These are phyloP conservation scores for Palloptera scutellata DNA, from an alignment of 2,888 invertebrate species.

Conservation along the genomic window DNA sequence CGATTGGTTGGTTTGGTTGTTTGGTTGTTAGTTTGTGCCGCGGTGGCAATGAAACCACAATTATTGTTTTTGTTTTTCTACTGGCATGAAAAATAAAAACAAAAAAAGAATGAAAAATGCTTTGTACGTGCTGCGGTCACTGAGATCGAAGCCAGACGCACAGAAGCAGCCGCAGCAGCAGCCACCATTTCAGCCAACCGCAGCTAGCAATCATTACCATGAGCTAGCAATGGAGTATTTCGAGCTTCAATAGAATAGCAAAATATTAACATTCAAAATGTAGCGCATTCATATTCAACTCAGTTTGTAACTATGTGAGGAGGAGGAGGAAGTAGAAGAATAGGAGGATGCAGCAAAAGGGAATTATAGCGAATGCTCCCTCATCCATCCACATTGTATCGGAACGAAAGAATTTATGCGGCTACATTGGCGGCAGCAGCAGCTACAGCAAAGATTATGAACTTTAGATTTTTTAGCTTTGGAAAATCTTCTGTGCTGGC, in stretches of 20 bases:
- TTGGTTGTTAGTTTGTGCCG: background rate
- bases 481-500: constrained; percentile 22
- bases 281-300: background rate
- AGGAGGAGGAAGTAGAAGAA: background rate
- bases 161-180: constrained; percentile 28
- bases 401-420: background rate
- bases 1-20: constrained; percentile 13
- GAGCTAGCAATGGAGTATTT: background rate
- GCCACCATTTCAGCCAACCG: background rate
- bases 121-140: constrained; percentile 53
- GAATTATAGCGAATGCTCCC: background rate
- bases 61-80: constrained; percentile 42
- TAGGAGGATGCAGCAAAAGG: background rate
- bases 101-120: background rate
- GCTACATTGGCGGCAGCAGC: background rate
- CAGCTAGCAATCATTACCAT: constrained; percentile 4
- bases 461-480: constrained; percentile 44
- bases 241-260: background rate
- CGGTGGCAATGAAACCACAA: constrained; percentile 38
- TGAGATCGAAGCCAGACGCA: constrained; percentile 40
- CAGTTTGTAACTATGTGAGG: no score
- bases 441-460: constrained; percentile 49
- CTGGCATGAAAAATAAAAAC: background rate
- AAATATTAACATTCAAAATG: background rate
- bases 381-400: no score